A percentile compares a stretch with the other conserved stretches of the same genome.
Conservation (phyloP, 1,140 invertebrate genomes). For the Leptonema lineaticorne region DNA sequence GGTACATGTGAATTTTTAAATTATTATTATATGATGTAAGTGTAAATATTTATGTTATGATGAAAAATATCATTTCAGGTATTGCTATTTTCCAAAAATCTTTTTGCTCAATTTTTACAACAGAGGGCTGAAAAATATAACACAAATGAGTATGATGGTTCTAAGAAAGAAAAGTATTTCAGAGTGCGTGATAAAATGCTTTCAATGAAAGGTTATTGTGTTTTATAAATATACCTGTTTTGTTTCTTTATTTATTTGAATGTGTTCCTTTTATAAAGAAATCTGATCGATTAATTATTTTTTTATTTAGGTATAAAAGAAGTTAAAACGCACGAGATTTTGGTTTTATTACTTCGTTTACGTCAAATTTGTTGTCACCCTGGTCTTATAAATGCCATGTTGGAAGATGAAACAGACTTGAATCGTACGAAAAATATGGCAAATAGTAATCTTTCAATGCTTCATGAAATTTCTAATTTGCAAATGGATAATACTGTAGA, state of each 20-base stretch:
- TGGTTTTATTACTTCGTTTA: slow-evolving; percentile 79
- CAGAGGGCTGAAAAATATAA: slow-evolving; percentile 70
- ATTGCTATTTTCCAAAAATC: slow-evolving; percentile 67
- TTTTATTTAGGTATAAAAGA: slow-evolving; percentile 51
- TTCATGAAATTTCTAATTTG: slow-evolving; percentile 63
- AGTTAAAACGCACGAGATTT: slow-evolving; percentile 73
- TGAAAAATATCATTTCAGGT: no score
- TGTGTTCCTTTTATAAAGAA: background rate
- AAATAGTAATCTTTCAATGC: slow-evolving; percentile 57
- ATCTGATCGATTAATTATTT: background rate
- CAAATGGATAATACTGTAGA: slow-evolving; percentile 51
- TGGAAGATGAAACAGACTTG: slow-evolving; percentile 56
- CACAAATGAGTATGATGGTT: background rate
- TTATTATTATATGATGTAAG: no score
- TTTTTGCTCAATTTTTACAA: slow-evolving; percentile 74
- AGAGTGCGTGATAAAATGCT: slow-evolving; percentile 63
- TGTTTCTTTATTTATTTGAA: background rate
- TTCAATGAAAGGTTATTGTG: slow-evolving; percentile 54
- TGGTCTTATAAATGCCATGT: slow-evolving; percentile 69
- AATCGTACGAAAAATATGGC: slow-evolving; percentile 33
- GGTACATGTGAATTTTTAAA: no score
- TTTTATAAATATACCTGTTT: background rate
- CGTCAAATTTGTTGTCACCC: slow-evolving; percentile 89
- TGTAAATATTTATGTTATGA: no score
- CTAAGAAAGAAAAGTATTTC: slow-evolving; percentile 44